A percentile compares a stretch with the other conserved stretches of the same genome.
These are phyloP conservation scores for Hirtodrosophila confusa DNA, from an alignment of 2,888 invertebrate genomes.

Conservation along the genomic window DNA sequence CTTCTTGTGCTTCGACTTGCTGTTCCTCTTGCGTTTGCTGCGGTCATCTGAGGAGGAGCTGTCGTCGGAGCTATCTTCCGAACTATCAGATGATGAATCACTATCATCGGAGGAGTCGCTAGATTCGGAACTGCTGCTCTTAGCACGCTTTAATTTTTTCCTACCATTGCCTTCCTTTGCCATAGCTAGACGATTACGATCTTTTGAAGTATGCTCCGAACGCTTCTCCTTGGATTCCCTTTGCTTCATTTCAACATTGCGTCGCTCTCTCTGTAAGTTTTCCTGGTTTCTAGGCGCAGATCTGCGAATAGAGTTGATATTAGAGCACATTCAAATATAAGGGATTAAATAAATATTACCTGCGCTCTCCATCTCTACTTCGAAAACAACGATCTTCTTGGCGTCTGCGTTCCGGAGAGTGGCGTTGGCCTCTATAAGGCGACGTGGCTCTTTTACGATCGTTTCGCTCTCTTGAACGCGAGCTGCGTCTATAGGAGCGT, in stretches of 20 bases:
- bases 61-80: slow-evolving; percentile 47
- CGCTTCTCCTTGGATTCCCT: slow-evolving; percentile 2
- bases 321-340: neutral
- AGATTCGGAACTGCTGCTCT: slow-evolving; percentile 51
- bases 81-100: slow-evolving; percentile 54
- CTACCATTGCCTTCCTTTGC: slow-evolving; percentile 43
- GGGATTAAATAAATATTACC: slow-evolving; percentile 37
- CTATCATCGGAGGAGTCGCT: slow-evolving; percentile 41
- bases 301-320: slow-evolving; percentile 2
- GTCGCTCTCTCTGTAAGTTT: slow-evolving; percentile 2
- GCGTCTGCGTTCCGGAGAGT: slow-evolving; percentile 30
- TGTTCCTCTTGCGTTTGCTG: slow-evolving; percentile 64
- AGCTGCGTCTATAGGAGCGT: slow-evolving; percentile 6
- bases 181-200: slow-evolving; percentile 19
- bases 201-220: slow-evolving; percentile 7
- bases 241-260: neutral
- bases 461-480: slow-evolving; percentile 19
- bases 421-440: slow-evolving; percentile 16
- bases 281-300: neutral
- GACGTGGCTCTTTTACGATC: slow-evolving; percentile 25
- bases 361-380: slow-evolving; percentile 31
- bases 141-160: slow-evolving; percentile 56
- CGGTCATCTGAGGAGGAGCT: slow-evolving; percentile 66
- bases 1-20: slow-evolving; percentile 63
- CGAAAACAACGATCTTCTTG: slow-evolving; percentile 17